Base-by-base conservation (phyloP, 2,113 vertebrate species). In the Microcebus griseorufus region DNA sequence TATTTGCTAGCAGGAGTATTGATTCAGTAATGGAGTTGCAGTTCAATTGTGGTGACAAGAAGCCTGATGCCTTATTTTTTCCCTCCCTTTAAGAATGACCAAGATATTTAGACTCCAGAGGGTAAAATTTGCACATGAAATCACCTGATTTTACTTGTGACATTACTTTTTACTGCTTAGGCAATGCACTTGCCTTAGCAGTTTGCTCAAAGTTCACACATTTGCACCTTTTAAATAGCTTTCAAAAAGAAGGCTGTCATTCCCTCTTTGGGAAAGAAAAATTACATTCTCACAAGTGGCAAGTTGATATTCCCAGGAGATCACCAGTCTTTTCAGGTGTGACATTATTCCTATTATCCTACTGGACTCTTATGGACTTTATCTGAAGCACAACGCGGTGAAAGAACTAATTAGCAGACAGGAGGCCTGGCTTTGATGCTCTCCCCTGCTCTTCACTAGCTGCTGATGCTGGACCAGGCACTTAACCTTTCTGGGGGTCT, bases 11-110 rank as follows among this genome's bases (percentile, higher is more conserved):
- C 10, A 17, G 29, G 53, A 73, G 4, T 97, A 97, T 96, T 69
- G 81, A 97, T 92, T 94, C 87, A 78, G 72, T 92, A 97, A 97
- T 97, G 93, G 90, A 96, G 39, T 42, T 88, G 39, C n/a, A 95
- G 81, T 92, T 95, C 92, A 95, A 76, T 69, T 93, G 94, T 84
- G 72, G 81, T 96, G 78, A 92, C 73, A 92, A 67, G 78, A 65
- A 93, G 73, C 69, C 48, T 32, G 39, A 70, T 80, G 53, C 17
- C 17, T 55, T 18, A 55, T 55, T 5, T 51, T 53, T 51, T 39
- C 58, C 64, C 53, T 9, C 53, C 13, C 29, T 42, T 81, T 87
- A 64, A 94, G 62, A 22, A 85, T 95, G 32, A 69, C 90, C n/a
- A 94, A 94, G 73, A 88, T 90, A 81, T 73, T 93, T 92, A 90